These are phyloP conservation scores for Papilio machaon DNA, from an alignment of 1,140 invertebrate genomes.

Conservation along the genomic window DNA sequence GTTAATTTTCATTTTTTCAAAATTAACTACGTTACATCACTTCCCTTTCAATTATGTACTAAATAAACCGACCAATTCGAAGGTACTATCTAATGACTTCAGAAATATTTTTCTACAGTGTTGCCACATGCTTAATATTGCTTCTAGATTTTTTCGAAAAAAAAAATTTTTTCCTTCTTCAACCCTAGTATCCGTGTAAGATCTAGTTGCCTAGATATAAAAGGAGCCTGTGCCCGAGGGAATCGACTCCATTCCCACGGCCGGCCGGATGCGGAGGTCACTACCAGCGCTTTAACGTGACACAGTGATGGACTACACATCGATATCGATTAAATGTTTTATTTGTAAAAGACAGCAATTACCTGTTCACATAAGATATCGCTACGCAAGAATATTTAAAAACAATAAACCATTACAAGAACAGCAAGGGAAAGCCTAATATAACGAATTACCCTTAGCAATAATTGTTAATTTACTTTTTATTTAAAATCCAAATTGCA, in stretches of 20 bases:
- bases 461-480: no score
- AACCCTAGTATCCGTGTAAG: slow-evolving; percentile 32
- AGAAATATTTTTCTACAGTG: neutral
- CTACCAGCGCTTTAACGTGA: slow-evolving; percentile 51
- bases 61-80: neutral
- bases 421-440: no score
- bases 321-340: slow-evolving; percentile 44
- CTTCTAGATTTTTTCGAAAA: neutral
- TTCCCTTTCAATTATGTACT: neutral
- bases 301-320: slow-evolving; percentile 42
- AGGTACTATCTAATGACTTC: neutral
- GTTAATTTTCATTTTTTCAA: no score
- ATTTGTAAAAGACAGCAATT: slow-evolving; percentile 3
- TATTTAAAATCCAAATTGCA: no score
- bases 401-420: neutral
- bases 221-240: slow-evolving; percentile 46
- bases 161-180: neutral
- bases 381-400: neutral
- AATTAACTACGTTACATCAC: no score
- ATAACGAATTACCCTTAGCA: no score
- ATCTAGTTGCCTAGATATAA: slow-evolving; percentile 53
- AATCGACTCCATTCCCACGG: slow-evolving; percentile 68
- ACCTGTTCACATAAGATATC: neutral
- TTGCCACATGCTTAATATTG: neutral
- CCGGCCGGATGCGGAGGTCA: slow-evolving; percentile 66